A percentile compares a stretch with the other conserved stretches of the same genome.
These are phyloP conservation scores for Lycopodina hypogea DNA, from an alignment of 37 sponge, comb jelly and placozoan species.

Conservation along the genomic window DNA sequence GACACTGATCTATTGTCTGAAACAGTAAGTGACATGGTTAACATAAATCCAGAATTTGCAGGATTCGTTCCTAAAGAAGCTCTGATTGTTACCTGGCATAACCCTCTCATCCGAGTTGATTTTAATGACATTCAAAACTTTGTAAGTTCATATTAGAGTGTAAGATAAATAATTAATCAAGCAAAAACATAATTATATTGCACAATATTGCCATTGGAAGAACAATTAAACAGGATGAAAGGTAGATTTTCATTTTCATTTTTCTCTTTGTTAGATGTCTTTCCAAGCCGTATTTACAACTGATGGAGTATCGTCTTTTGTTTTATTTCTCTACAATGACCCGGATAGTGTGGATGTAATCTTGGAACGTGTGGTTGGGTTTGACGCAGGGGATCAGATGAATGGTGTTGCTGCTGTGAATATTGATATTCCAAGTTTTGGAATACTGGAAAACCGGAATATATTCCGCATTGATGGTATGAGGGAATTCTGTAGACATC, in stretches of 20 bases:
- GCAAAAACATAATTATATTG: no score
- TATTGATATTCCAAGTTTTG: background rate
- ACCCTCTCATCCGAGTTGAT: no score
- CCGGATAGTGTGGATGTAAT: background rate
- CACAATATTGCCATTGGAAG: no score
- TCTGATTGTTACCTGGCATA: background rate
- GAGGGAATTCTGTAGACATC: background rate
- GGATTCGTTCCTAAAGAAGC: background rate
- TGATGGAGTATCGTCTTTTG: background rate
- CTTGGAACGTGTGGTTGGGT: background rate
- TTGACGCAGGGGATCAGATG: conserved; percentile 7
- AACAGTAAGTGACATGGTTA: background rate
- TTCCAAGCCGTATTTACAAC: conserved; percentile 6
- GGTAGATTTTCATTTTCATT: no score
- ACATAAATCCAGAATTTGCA: background rate
- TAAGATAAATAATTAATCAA: no score
- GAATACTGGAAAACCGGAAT: background rate
- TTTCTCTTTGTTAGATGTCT: background rate
- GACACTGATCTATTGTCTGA: background rate
- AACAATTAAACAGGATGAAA: no score
- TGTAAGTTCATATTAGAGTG: no score
- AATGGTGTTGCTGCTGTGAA: background rate
- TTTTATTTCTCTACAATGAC: background rate
- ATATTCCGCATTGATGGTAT: conserved; percentile 8
- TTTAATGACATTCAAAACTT: no score